Conservation (phyloP, 2,797 vertebrate genomes). For the Enteromius paludinosus region DNA sequence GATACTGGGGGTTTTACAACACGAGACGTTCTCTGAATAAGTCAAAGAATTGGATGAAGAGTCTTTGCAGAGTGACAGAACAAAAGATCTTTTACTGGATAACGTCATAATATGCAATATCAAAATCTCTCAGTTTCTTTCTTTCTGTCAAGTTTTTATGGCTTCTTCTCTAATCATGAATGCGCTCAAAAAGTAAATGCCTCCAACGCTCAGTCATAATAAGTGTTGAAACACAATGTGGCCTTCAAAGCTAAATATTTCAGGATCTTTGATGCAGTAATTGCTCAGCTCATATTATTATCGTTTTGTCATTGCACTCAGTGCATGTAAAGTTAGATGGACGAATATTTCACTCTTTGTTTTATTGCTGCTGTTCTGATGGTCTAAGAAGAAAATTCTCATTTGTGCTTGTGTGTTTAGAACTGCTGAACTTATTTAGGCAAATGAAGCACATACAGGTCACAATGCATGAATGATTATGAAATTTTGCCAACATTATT, state of each 20-base stretch:
- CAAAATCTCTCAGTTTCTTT: not conserved
- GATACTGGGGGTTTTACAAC: not conserved
- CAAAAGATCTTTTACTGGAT: constrained; percentile 5
- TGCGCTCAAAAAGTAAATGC: not conserved
- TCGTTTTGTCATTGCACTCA: not conserved
- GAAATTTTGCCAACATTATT: not conserved
- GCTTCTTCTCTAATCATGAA: not conserved
- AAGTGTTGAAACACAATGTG: not conserved
- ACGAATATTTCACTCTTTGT: not conserved
- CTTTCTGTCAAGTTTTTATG: not conserved
- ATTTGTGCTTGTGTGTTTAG: not conserved
- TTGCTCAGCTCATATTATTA: not conserved
- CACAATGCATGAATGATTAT: not conserved
- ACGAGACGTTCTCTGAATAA: not conserved
- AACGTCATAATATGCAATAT: not conserved
- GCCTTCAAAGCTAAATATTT: too few species aligned
- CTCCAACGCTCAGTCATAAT: not conserved
- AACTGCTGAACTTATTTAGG: not conserved
- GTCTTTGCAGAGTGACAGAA: not conserved
- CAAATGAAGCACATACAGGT: not conserved
- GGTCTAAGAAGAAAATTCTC: not conserved
- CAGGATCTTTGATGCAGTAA: too few species aligned
- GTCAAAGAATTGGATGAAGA: not conserved
- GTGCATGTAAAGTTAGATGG: not conserved
- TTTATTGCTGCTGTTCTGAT: constrained; percentile 30